Evolutionary conservation across 53 echinoderm and acorn worm species (phyloP).

Genomic region (Zoroaster sp.): DNA sequence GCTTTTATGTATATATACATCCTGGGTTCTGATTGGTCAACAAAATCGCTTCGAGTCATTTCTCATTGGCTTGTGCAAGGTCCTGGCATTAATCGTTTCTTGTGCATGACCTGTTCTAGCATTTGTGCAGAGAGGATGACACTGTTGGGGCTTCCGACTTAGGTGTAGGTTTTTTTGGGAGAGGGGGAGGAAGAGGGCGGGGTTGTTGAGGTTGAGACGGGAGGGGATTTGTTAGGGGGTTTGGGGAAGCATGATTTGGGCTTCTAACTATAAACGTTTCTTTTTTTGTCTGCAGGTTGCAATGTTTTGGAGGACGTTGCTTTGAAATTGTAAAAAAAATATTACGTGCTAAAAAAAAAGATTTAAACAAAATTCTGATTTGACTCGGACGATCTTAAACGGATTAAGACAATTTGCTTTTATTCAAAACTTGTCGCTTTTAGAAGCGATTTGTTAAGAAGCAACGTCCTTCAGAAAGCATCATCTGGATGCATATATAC

Average conservation of each 20-base stretch:
- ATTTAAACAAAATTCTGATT: too few relatives aligned
- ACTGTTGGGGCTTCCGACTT: slow-evolving; percentile 29
- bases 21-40: slow-evolving; percentile 29
- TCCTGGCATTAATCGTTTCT: slow-evolving; percentile 7
- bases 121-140: slow-evolving; percentile 21
- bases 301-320: slow-evolving; percentile 13
- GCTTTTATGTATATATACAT: background rate
- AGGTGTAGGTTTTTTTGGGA: slow-evolving; percentile 26
- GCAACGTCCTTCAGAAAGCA: slow-evolving; percentile 33
- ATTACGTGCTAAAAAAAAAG: too few relatives aligned
- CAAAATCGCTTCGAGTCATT: background rate
- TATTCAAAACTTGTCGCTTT: too few relatives aligned
- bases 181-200: background rate
- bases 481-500: background rate
- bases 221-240: background rate
- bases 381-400: too few relatives aligned
- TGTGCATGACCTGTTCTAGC: background rate
- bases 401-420: too few relatives aligned
- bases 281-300: slow-evolving; percentile 24
- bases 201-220: background rate
- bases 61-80: slow-evolving; percentile 38
- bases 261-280: slow-evolving; percentile 12
- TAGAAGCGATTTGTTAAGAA: background rate
- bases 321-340: background rate
- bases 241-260: background rate